Percentiles rank a stretch among this genome's conserved stretches.
Evolutionary conservation across 2,113 vertebrate species (phyloP).

Genomic region (Aldabrachelys gigantea): DNA sequence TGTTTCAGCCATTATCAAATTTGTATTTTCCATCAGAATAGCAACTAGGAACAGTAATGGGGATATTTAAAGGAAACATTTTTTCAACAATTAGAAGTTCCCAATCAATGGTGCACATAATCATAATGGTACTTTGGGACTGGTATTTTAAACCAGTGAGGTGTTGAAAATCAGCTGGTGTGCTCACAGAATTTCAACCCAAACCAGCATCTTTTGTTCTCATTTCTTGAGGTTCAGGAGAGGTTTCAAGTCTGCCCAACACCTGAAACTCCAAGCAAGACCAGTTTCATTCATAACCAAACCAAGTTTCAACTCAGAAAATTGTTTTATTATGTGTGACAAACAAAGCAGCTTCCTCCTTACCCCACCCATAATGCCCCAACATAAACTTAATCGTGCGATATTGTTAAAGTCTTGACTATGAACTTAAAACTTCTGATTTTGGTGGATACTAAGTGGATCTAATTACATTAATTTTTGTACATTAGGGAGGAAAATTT

Average conservation of each 20-base stretch:
- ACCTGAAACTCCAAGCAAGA: not conserved
- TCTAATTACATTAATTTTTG: not conserved
- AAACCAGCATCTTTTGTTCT: not conserved
- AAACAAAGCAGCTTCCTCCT: not conserved
- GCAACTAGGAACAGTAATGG: conserved; percentile 1
- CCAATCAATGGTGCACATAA: not conserved
- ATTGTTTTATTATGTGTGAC: not conserved
- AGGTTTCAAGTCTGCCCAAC: not conserved
- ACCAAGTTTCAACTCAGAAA: not conserved
- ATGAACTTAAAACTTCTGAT: not conserved
- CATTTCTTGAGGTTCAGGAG: not conserved
- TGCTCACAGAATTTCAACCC: not conserved
- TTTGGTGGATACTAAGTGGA: accelerated
- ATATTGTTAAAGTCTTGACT: not conserved
- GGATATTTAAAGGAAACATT: conserved; percentile 2
- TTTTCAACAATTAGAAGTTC: conserved; percentile 27
- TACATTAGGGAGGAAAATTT: not conserved
- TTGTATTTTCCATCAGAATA: conserved; percentile 32
- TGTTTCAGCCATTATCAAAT: conserved; percentile 22
- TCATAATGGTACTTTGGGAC: not conserved
- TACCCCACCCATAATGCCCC: not conserved
- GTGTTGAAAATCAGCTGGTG: conserved; percentile 4
- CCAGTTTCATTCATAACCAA: not conserved
- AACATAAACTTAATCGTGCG: not conserved
- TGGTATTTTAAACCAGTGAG: not conserved